Evolutionary conservation across 2,113 vertebrate species (phyloP), one percentile per base, ranked within the genome.

Genomic region (Hassar affinis): DNA sequence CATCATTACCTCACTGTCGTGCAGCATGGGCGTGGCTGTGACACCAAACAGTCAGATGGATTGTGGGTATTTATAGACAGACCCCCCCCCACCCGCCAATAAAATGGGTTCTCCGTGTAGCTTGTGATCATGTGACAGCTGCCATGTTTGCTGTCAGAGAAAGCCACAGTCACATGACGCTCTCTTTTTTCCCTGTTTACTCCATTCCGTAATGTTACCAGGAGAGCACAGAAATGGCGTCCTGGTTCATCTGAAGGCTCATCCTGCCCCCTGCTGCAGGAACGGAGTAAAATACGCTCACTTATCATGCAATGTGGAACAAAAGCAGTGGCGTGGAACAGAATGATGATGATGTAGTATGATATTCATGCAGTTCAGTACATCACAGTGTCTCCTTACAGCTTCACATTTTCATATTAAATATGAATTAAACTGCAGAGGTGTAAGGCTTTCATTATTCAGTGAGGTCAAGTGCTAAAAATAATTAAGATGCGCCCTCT

Each of bases 21-120:
- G 80, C 78, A 90, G 85, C 90, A 90, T 91, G 92, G 93, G 92
- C 90, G 94, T 93, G 93, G 93, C 89, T 89, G 89, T 93, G 93
- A 93, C 80, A 85, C 79, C 68, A 71, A 80, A 69, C 80, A 87
- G 88, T 80, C 84, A 80, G 9, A 7, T 92, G 93, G 92, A 94
- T 92, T 92, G 80, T 94, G 94, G 93, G 93, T 92, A 93, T 88
- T 86, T 79, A 81, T 89, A 90, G 61, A 78, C 91, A 90, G 15
- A 15, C 0, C 10, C 35, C 33, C 22, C 51, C 49, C 7, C n/a
- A 42, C 27, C 27, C 10, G 86, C 90, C 87, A 88, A 88, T 84
- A 88, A 85, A 89, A 91, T 90, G 85, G 79, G 91, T 82, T 85
- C 83, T 86, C 45, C 77, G 83, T 87, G 20, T 78, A 30, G 30